phyloP scores from a whole-genome alignment of 1,140 invertebrate genomes.

The Pseudoatta argentina region DNA sequence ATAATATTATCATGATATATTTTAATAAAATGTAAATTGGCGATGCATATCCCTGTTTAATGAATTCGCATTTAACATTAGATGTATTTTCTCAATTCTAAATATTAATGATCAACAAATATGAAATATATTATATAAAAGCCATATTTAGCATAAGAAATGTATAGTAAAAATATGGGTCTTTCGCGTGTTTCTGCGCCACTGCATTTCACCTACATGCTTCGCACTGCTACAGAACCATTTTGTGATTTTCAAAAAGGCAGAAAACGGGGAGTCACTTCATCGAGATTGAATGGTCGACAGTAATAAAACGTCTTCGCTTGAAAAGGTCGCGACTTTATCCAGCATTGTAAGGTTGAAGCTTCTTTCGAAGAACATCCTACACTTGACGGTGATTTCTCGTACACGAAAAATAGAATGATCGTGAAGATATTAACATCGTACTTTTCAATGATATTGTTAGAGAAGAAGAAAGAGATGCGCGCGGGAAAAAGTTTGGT shows the following conservation, averaged over 20 bases:
- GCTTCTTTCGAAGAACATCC: slow-evolving; percentile 36
- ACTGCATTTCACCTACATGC: slow-evolving; percentile 34
- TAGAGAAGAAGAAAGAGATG: slow-evolving; percentile 55
- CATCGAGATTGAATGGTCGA: slow-evolving; percentile 66
- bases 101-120: slow-evolving; percentile 3
- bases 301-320: slow-evolving; percentile 64
- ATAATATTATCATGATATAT: not conserved
- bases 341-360: slow-evolving; percentile 49
- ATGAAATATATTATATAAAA: slow-evolving; percentile 9
- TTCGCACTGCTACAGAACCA: not conserved
- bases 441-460: slow-evolving; percentile 43
- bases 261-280: slow-evolving; percentile 45
- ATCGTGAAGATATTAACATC: slow-evolving; percentile 59
- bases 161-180: not conserved
- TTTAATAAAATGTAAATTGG: not conserved
- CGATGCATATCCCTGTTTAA: too few relatives aligned
- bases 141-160: not conserved
- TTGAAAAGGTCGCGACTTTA: slow-evolving; percentile 64
- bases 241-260: slow-evolving; percentile 56
- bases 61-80: not conserved
- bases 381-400: slow-evolving; percentile 53
- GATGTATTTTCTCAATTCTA: not conserved
- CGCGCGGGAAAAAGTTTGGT: slow-evolving; percentile 57
- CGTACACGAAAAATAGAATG: slow-evolving; percentile 53
- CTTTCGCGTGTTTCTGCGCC: slow-evolving; percentile 13